Percentiles rank a stretch among this genome's conserved stretches.
phyloP scores from a whole-genome alignment of 2,888 invertebrate genomes.

The Tigriopus californicus region DNA sequence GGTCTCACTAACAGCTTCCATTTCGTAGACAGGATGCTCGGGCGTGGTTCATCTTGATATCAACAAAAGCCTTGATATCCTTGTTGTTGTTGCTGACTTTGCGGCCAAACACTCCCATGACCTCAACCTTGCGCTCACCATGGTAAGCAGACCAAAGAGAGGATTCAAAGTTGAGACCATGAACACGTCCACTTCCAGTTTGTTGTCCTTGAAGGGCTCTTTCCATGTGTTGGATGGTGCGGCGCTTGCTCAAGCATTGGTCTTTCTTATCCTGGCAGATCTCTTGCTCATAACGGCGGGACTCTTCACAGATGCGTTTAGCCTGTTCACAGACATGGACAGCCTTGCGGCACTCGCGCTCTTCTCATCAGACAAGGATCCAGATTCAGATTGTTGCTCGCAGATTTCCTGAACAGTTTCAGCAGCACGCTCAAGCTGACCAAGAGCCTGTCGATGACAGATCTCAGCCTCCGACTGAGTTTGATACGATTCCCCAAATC shows the following conservation, averaged over 20 bases:
- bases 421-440: background rate
- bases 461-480: too few relatives aligned
- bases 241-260: background rate
- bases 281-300: too few relatives aligned
- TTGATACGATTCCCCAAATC: too few relatives aligned
- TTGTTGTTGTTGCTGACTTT: background rate
- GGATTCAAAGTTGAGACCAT: background rate
- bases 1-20: background rate
- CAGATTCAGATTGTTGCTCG: too few relatives aligned
- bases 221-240: conserved; percentile 1
- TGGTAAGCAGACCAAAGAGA: background rate
- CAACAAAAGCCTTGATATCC: background rate
- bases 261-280: too few relatives aligned
- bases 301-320: too few relatives aligned
- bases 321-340: background rate
- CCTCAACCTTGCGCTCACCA: too few relatives aligned
- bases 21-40: background rate
- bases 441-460: too few relatives aligned
- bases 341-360: background rate
- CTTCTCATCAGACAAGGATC: background rate
- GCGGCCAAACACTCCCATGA: too few relatives aligned
- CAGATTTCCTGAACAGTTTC: background rate
- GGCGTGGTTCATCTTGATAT: background rate
- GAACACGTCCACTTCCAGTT: too few relatives aligned
- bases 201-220: background rate